These are phyloP conservation scores for Schizopygopsis pylzovi DNA, from an alignment of 2,797 vertebrate species.

Conservation along the genomic window DNA sequence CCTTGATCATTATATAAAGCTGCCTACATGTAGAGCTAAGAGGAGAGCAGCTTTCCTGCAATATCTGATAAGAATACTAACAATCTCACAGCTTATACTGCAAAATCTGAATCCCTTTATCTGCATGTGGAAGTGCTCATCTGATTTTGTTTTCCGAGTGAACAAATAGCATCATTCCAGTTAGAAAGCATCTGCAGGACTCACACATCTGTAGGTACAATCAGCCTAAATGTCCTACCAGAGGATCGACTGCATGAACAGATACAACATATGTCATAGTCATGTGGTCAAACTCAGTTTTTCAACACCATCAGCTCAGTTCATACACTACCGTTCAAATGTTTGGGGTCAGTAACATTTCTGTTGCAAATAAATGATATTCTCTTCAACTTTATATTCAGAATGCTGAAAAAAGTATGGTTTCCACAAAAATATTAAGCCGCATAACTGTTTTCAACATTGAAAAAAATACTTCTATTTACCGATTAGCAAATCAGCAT, in stretches of 20 bases:
- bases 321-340: background rate
- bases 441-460: background rate
- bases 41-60: constrained; percentile 40
- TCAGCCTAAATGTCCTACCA: too few species aligned
- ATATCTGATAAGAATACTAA: constrained; percentile 41
- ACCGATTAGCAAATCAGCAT: background rate
- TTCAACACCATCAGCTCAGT: background rate
- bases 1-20: constrained; percentile 77
- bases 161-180: background rate
- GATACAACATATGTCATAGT: background rate
- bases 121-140: constrained; percentile 5
- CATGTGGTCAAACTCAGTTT: background rate
- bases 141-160: background rate
- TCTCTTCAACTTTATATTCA: background rate
- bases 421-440: background rate
- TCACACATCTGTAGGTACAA: too few species aligned
- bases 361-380: background rate
- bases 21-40: constrained; percentile 70
- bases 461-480: background rate
- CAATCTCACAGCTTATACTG: constrained; percentile 14
- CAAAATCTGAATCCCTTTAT: background rate
- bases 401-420: background rate
- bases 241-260: background rate
- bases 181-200: constrained; percentile 1
- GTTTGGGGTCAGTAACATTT: constrained; percentile 1